Conservation (phyloP, 2,797 vertebrate genomes). For the Pseudochirops corinnae region DNA sequence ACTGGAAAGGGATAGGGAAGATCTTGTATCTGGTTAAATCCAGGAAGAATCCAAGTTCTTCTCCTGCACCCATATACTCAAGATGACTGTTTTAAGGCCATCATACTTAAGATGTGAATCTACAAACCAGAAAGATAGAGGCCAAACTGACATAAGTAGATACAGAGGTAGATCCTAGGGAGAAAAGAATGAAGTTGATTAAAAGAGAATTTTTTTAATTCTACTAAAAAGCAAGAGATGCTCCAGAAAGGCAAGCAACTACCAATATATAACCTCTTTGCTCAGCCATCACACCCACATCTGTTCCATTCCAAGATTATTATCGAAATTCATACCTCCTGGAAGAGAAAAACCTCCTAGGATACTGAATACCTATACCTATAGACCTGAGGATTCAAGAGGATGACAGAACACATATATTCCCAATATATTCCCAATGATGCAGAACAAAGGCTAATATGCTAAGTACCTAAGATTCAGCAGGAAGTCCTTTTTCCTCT, state of each 20-base stretch:
- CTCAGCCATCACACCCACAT: neutral
- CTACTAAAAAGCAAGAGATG: neutral
- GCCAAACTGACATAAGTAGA: neutral
- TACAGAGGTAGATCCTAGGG: neutral
- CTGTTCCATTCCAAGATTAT: neutral
- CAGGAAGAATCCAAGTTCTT: neutral
- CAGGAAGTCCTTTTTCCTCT: neutral
- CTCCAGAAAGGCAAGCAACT: neutral
- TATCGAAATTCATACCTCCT: neutral
- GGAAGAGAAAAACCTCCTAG: neutral
- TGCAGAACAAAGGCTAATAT: neutral
- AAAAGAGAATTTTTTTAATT: neutral
- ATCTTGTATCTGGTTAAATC: neutral
- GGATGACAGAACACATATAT: neutral
- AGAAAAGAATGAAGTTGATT: neutral
- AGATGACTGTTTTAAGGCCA: neutral
- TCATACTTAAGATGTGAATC: neutral
- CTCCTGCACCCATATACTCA: neutral
- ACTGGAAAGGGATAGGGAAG: neutral
- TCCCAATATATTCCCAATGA: neutral
- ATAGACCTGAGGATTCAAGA: neutral
- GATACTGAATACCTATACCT: neutral
- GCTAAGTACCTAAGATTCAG: neutral
- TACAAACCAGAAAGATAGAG: neutral
- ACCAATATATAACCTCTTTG: neutral